These are phyloP conservation scores for Lytechinus variegatus DNA, from an alignment of 35 echinoderm and acorn worm species.

Conservation along the genomic window DNA sequence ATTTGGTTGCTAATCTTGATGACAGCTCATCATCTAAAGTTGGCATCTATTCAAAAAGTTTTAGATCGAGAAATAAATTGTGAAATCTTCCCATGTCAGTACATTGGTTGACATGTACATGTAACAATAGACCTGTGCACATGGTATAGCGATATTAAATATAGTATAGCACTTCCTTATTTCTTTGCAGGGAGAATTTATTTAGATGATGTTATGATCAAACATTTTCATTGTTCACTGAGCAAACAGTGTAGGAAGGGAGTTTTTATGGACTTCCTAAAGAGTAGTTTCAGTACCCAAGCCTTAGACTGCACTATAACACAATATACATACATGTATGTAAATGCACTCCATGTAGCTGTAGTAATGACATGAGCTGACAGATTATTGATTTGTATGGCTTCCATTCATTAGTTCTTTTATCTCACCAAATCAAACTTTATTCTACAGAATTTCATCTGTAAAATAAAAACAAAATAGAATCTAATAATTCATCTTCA, in stretches of 20 bases:
- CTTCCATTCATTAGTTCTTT: too few relatives aligned
- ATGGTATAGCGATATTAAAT: neutral
- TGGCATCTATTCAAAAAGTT: neutral
- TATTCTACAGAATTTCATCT: too few relatives aligned
- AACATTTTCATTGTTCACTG: neutral
- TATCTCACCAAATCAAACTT: too few relatives aligned
- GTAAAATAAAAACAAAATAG: too few relatives aligned
- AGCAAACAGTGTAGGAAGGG: neutral
- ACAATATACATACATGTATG: neutral
- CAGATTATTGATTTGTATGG: too few relatives aligned
- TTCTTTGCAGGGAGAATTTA: neutral
- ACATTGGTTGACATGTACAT: neutral
- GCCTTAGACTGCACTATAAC: neutral
- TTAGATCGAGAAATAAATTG: neutral
- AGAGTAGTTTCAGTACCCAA: neutral
- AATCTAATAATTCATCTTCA: too few relatives aligned
- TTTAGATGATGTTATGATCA: neutral
- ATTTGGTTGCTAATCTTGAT: slow-evolving; percentile 9
- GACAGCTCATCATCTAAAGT: slow-evolving; percentile 17
- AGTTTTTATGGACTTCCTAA: neutral
- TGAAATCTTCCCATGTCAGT: neutral
- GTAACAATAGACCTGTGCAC: neutral
- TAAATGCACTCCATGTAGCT: too few relatives aligned
- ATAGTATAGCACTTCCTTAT: neutral
- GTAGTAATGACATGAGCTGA: too few relatives aligned